A percentile compares a stretch with the other conserved stretches of the same genome.
Conservation (phyloP, 2,888 invertebrate genomes). For the Synanthedon formicaeformis region DNA sequence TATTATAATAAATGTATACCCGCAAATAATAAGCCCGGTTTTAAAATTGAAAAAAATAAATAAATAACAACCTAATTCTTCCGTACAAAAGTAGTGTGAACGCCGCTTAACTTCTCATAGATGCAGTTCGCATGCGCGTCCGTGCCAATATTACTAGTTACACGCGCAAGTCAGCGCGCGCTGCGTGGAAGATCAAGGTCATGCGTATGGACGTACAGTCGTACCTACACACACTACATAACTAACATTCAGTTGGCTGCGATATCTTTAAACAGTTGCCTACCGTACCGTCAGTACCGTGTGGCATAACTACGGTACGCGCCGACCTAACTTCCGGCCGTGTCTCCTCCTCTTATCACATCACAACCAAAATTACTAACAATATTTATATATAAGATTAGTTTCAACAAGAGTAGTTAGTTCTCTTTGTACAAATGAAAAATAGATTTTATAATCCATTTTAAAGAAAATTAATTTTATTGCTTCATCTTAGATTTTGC, state of each 20-base stretch:
- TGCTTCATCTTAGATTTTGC: too few species aligned
- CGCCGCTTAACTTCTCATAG: slow-evolving; percentile 1
- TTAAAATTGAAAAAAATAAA: too few species aligned
- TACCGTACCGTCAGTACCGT: slow-evolving; percentile 28
- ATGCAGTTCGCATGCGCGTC: slow-evolving; percentile 17
- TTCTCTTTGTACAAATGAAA: too few species aligned
- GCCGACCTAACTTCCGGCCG: slow-evolving; percentile 41
- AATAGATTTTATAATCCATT: too few species aligned
- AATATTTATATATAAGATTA: too few species aligned
- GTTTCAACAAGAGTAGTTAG: too few species aligned
- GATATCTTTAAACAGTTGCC: slow-evolving; percentile 34
- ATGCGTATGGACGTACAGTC: slow-evolving; percentile 37
- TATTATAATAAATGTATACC: too few species aligned
- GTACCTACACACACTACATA: slow-evolving; percentile 7
- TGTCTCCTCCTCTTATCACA: slow-evolving; percentile 2
- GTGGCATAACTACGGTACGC: slow-evolving; percentile 19
- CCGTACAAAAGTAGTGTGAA: not conserved
- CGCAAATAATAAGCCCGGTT: too few species aligned
- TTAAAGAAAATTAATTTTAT: too few species aligned
- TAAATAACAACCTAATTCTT: not conserved
- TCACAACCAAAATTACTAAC: too few species aligned
- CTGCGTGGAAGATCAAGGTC: slow-evolving; percentile 66
- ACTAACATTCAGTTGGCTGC: slow-evolving; percentile 3
- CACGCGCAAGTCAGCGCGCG: slow-evolving; percentile 48
- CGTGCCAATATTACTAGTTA: slow-evolving; percentile 18